phyloP scores from a whole-genome alignment of 2,797 vertebrate genomes.

The Bradypodion ventrale region DNA sequence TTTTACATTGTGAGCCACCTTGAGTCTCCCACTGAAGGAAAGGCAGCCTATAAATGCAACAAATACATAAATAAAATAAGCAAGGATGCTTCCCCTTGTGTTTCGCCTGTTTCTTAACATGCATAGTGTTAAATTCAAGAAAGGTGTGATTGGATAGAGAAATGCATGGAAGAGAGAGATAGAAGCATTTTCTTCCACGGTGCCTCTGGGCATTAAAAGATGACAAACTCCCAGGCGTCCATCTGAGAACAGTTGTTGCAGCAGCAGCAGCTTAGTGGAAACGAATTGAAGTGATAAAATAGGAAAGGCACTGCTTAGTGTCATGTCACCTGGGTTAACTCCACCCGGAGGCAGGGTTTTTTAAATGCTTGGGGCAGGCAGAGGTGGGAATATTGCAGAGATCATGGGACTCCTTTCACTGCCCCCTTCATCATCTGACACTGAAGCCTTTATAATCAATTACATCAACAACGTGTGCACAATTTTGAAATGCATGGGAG shows the following conservation, averaged over 20 bases:
- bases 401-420: neutral
- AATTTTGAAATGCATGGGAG: neutral
- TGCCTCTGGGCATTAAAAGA: neutral
- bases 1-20: no score
- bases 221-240: neutral
- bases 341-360: neutral
- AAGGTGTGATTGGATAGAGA: no score
- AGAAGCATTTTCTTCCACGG: neutral
- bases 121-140: no score
- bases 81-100: no score
- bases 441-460: neutral
- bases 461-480: neutral
- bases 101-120: neutral
- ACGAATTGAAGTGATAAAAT: neutral
- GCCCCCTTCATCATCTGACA: neutral
- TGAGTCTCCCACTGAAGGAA: no score
- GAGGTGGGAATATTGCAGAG: neutral
- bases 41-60: no score
- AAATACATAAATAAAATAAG: no score
- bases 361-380: neutral
- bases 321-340: constrained; percentile 18
- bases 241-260: neutral
- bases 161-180: no score
- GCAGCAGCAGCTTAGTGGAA: neutral
- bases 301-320: neutral